Conservation (phyloP, 2,888 invertebrate genomes). For the Neoaliturus tenellus region DNA sequence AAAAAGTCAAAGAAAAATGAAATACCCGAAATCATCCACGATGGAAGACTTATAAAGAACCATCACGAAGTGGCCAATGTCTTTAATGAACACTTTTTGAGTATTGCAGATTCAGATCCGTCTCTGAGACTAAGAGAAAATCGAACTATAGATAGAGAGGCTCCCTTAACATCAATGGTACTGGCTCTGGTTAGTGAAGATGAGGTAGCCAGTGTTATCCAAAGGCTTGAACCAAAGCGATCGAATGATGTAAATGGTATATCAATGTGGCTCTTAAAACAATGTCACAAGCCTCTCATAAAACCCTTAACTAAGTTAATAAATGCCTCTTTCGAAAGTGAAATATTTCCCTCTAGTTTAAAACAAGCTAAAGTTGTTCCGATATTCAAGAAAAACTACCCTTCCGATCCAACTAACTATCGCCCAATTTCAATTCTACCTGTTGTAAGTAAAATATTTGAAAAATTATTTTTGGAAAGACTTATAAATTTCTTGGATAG, state of each 20-base stretch:
- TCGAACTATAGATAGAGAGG: not conserved
- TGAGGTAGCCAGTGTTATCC: not conserved
- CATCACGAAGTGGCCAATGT: not conserved
- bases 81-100: not conserved
- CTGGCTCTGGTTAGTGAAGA: not conserved
- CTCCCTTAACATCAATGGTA: not conserved
- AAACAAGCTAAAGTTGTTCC: not conserved
- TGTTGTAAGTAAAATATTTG: not conserved
- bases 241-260: not conserved
- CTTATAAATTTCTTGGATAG: not conserved
- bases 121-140: not conserved
- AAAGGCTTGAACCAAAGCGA: not conserved
- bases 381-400: not conserved
- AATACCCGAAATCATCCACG: no score
- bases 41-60: no score
- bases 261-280: not conserved
- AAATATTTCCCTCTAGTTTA: not conserved
- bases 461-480: not conserved
- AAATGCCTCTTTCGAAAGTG: not conserved
- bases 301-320: not conserved
- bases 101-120: not conserved
- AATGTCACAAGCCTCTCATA: not conserved
- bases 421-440: not conserved
- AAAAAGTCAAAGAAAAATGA: no score
- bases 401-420: not conserved